Base-by-base conservation (phyloP, 2,797 vertebrate genomes). In the Decapterus maruadsi region DNA sequence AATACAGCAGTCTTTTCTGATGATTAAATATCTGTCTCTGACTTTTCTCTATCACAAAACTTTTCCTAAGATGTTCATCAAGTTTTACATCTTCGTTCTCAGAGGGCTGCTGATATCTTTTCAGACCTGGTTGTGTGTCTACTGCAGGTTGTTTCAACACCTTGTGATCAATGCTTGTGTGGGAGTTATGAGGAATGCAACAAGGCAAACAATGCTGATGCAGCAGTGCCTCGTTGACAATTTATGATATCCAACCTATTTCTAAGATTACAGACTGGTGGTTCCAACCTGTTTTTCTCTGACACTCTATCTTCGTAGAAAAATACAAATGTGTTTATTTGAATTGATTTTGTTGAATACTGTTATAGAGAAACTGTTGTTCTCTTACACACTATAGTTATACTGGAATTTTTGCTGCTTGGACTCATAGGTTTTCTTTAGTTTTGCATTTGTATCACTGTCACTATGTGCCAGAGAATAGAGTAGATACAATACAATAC, bases 121-220 rank as follows among this genome's bases (percentile, higher is more conserved):
- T 61, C 20, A 54, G 54, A 8, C 19, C 7, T 50, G 14, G 46
- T 26, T 26, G 36, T 19, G 20, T 20, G 12, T 26, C 29, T 14
- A 43, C 66, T 57, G 42, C 31, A 19, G 29, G 13, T 71, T 22
- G 63, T 64, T 72, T 78, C 12, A 66, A 55, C 55, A 66, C 46
- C 56, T 50, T 20, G 50, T 43, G 38, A 67, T 63, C 31, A 62
- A 19, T 50, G 22, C 29, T 45, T 31, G 54, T 75, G 59, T 40
- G 1, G 43, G 42, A 59, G 46, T 45, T 53, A 43, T 66, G 62
- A 84, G 42, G 45, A 77, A 51, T 17, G 16, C 22, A 76, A 65
- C 17, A 42, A 55, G 60, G 40, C 8, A 43, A 36, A 58, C 8
- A 19, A 26, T 61, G 76, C 80, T 77, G 78, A 72, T 57, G 38